Conservation (phyloP, 2,888 invertebrate species). For the Volucella bombylans region DNA sequence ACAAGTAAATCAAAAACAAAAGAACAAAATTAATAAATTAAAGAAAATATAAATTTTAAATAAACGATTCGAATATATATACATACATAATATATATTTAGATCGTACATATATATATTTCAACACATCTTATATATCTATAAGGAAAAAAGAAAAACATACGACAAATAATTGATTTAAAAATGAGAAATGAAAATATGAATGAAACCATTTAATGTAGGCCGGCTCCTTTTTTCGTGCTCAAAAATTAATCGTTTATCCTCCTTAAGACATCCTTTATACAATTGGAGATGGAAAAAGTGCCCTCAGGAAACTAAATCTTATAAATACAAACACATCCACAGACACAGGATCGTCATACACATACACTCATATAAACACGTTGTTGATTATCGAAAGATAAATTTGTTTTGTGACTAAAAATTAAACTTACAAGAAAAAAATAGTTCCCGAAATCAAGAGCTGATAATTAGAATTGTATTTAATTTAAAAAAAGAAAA, state of each 20-base stretch:
- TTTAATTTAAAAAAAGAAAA: constrained; percentile 29
- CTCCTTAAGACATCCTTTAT: not conserved
- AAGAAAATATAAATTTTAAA: constrained; percentile 44
- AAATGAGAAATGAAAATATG: constrained; percentile 36
- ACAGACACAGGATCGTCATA: not conserved
- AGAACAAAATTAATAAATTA: constrained; percentile 25
- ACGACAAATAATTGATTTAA: constrained; percentile 72
- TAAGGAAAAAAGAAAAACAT: constrained; percentile 28
- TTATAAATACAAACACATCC: not conserved
- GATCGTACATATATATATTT: constrained; percentile 58
- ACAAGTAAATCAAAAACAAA: constrained; percentile 13
- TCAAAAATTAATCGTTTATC: constrained; percentile 3
- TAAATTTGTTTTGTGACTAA: constrained; percentile 53
- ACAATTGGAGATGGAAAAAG: constrained; percentile 52
- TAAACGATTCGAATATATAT: constrained; percentile 34
- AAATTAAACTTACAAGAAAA: constrained; percentile 11
- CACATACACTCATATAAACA: not conserved
- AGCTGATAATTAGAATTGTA: constrained; percentile 19
- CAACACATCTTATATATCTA: constrained; percentile 66
- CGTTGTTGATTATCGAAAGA: constrained; percentile 61
- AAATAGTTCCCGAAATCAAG: constrained; percentile 57
- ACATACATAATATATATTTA: constrained; percentile 36
- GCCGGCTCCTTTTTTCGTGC: constrained; percentile 44
- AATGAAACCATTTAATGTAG: constrained; percentile 16
- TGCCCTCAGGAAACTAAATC: constrained; percentile 50